phyloP scores from a whole-genome alignment of 2,797 vertebrate genomes.

The Eurystomus glaucurus region DNA sequence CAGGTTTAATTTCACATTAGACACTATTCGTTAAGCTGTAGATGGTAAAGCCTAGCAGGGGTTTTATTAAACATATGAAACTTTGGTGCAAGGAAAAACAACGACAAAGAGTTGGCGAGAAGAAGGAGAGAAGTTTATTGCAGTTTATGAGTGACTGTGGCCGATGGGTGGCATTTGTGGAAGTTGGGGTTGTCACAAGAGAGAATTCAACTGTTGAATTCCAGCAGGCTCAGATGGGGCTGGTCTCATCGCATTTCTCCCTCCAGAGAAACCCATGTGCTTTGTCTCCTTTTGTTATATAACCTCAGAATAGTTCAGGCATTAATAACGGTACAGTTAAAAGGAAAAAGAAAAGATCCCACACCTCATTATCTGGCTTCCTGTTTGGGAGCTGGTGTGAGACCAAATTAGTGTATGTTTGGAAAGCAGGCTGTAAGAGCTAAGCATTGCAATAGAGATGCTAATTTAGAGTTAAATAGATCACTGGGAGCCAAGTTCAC shows the following conservation, averaged over 20 bases:
- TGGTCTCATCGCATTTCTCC: background rate
- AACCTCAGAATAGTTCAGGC: background rate
- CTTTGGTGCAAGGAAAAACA: background rate
- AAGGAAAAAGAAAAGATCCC: background rate
- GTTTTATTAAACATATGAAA: background rate
- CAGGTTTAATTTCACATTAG: background rate
- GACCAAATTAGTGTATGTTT: constrained; percentile 58
- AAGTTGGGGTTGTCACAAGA: background rate
- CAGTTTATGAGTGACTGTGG: background rate
- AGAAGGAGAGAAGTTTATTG: background rate
- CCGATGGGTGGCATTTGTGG: background rate
- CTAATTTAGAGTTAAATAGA: constrained; percentile 63
- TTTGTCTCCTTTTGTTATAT: constrained; percentile 16
- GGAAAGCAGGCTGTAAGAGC: constrained; percentile 16
- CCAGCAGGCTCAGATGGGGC: background rate
- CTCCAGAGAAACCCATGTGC: background rate
- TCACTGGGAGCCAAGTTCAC: constrained; percentile 67
- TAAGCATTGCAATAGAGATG: constrained; percentile 61
- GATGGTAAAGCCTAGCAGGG: background rate
- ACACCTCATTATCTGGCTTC: constrained; percentile 28
- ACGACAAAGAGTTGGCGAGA: background rate
- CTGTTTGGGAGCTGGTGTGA: constrained; percentile 43
- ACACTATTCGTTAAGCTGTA: background rate
- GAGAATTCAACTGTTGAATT: background rate
- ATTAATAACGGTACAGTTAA: background rate